phyloP scores from a whole-genome alignment of 2,113 vertebrate species.

The Malurus melanocephalus region DNA sequence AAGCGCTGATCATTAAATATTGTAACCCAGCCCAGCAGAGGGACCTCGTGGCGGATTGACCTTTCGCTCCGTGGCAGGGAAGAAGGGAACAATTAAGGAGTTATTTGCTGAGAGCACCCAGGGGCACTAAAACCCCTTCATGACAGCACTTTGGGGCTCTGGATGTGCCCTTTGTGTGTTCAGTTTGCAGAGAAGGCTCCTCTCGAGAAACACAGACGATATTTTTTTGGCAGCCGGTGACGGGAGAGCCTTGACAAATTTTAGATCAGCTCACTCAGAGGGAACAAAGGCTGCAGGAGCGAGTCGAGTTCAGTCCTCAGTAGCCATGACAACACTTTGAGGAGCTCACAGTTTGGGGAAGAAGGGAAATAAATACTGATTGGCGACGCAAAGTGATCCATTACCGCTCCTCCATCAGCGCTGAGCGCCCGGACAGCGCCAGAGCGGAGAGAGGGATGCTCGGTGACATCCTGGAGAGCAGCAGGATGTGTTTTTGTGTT shows the following conservation, averaged over 20 bases:
- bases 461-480: not conserved
- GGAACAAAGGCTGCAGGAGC: slow-evolving; percentile 45
- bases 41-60: not conserved
- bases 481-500: rapidly evolving
- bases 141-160: not conserved
- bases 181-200: not conserved
- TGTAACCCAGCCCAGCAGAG: not conserved
- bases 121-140: not conserved
- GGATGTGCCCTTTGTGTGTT: not conserved
- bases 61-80: not conserved
- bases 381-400: not conserved
- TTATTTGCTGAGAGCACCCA: slow-evolving; percentile 3
- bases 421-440: not conserved
- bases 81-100: not conserved
- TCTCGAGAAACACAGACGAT: not conserved
- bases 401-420: not conserved
- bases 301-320: slow-evolving; percentile 54
- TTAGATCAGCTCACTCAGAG: slow-evolving; percentile 12
- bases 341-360: slow-evolving; percentile 9
- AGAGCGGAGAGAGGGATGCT: not conserved
- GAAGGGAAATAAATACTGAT: slow-evolving; percentile 27
- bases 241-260: slow-evolving; percentile 28
- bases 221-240: not conserved
- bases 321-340: slow-evolving; percentile 65
- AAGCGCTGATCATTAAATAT: not conserved